A percentile compares a stretch with the other conserved stretches of the same genome.
Evolutionary conservation across 2,888 invertebrate genomes (phyloP).

Genomic region (Drosophila pegasa): DNA sequence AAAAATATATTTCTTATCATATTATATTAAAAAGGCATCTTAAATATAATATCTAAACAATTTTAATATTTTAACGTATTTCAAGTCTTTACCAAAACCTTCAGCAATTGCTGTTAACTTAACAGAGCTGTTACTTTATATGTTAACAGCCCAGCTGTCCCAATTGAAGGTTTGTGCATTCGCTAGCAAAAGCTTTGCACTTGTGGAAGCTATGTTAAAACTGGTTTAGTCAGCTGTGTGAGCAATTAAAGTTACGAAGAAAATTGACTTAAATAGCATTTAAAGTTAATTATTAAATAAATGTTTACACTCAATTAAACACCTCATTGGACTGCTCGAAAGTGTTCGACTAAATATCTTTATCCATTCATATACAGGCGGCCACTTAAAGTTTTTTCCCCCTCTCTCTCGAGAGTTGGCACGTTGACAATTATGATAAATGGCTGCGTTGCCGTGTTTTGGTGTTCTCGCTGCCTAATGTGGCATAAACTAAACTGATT

Average conservation of each 20-base stretch:
- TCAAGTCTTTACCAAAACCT: no score
- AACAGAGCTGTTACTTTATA: background rate
- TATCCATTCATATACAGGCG: background rate
- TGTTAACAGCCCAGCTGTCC: constrained; percentile 35
- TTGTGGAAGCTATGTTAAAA: constrained; percentile 40
- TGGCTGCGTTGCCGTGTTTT: background rate
- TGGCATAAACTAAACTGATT: constrained; percentile 47
- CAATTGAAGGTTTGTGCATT: constrained; percentile 44
- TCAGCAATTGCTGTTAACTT: background rate
- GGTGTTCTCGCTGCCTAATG: constrained; percentile 38
- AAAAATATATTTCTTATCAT: no score
- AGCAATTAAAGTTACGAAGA: background rate
- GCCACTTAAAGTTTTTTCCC: background rate
- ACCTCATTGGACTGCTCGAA: background rate
- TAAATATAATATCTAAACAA: no score
- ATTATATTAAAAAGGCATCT: no score
- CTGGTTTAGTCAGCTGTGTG: constrained; percentile 9
- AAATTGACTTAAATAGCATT: background rate
- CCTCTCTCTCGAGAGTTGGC: background rate
- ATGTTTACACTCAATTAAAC: constrained; percentile 8
- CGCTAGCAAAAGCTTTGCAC: constrained; percentile 43
- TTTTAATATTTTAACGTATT: no score
- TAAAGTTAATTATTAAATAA: constrained; percentile 3
- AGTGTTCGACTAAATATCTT: background rate
- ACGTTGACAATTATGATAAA: background rate